Percentiles rank a stretch among this genome's conserved stretches.
Evolutionary conservation across 2,797 vertebrate genomes (phyloP).

Genomic region (Vireo griseus): DNA sequence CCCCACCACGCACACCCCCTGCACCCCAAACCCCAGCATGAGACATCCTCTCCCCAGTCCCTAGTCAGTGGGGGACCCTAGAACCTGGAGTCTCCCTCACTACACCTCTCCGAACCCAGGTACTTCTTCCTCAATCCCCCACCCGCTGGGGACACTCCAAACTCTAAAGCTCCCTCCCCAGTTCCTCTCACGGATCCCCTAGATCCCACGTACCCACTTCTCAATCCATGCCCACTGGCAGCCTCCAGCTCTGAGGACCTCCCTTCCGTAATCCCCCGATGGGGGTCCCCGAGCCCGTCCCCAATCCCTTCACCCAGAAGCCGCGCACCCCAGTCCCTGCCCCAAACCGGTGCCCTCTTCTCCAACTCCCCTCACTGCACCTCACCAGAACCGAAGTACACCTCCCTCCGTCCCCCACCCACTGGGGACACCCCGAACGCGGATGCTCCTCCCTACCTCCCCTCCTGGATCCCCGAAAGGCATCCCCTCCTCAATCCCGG

Average conservation of each 20-base stretch:
- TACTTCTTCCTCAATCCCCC: background rate
- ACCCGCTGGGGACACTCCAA: rapidly evolving
- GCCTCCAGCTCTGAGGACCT: rapidly evolving
- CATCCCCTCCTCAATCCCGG: background rate
- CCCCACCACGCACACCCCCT: no score
- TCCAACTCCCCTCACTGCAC: background rate
- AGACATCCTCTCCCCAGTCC: background rate
- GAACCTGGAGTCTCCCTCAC: background rate
- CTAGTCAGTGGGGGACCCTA: no score
- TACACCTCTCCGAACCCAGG: rapidly evolving
- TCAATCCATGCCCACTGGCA: background rate
- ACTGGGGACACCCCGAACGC: background rate
- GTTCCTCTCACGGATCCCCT: rapidly evolving
- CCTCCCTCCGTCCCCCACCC: background rate
- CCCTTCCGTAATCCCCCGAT: no score
- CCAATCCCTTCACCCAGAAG: background rate
- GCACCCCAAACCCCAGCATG: background rate
- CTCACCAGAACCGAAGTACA: background rate
- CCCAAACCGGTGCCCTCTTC: background rate
- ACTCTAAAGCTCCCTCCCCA: no score
- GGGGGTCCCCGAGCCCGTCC: background rate
- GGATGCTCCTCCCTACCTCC: rapidly evolving
- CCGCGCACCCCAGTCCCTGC: background rate
- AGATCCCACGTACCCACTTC: background rate
- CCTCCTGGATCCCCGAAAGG: background rate